Evolutionary conservation across 2,113 vertebrate genomes (phyloP).

Genomic region (Rhombomys opimus): DNA sequence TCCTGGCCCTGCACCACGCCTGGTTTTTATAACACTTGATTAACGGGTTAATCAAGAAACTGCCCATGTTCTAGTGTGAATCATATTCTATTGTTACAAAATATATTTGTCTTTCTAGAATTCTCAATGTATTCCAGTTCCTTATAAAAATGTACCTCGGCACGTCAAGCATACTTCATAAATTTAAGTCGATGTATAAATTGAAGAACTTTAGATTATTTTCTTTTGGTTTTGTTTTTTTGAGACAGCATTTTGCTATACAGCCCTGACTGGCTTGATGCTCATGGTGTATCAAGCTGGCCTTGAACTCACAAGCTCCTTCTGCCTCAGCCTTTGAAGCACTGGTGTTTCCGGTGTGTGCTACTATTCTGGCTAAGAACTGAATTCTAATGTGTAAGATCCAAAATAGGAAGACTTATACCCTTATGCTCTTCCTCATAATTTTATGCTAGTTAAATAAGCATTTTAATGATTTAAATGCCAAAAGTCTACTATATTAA

Average conservation of each 20-base stretch:
- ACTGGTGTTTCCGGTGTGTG: background rate
- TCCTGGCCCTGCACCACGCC: background rate
- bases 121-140: background rate
- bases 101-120: background rate
- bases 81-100: background rate
- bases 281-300: background rate
- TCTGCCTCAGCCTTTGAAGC: background rate
- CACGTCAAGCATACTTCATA: background rate
- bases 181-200: background rate
- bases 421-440: background rate
- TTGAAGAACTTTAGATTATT: background rate
- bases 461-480: background rate
- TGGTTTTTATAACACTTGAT: background rate
- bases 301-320: background rate
- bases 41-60: background rate
- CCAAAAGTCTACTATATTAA: background rate
- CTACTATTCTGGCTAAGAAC: no score
- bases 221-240: background rate
- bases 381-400: background rate
- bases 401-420: background rate
- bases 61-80: background rate
- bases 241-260: background rate
- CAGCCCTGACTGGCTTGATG: background rate
- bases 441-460: background rate
- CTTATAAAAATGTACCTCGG: background rate